Base-by-base conservation (phyloP, 2,888 invertebrate species). In the Cybosia mesomella region DNA sequence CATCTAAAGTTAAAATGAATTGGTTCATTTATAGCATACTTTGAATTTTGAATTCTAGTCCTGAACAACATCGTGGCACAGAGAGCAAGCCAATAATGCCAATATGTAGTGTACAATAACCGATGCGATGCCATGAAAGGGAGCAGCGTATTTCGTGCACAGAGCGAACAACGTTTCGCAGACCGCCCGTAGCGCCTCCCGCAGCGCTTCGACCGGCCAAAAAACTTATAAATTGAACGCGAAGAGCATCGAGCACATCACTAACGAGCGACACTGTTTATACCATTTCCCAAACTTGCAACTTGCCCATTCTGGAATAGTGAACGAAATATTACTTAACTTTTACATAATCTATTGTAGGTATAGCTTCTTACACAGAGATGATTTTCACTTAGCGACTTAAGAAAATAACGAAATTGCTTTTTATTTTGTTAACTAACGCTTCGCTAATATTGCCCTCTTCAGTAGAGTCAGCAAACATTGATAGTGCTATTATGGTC, bases 191-290 rank as follows among this genome's bases (percentile, higher is more conserved):
- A 78, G 89, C 77, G 85, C 73, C 82, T 83, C 88, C 89, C 87
- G 89, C 85, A 76, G 90, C 85, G 88, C 84, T 85, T 83, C 77
- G 67, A 83, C 81, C 83, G 85, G 83, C 85, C 85, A 89, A 91
- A 91, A 92, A 91, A 88, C 82, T 82, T 83, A 87, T 90, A 91
- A 91, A 91, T 91, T 89, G 86, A 81, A 85, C 74, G 76, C 83
- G 72, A 79, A 79, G 81, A 82, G 74, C 80, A 76, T 18, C 55
- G 39, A 73, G 67, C 71, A 70, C 79, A 76, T 73, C 77, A 79
- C 85, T 89, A 89, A 89, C 87, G 86, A 89, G 84, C 74, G 70
- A 70, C 83, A 76, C 88, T 87, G 85, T 86, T 89, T 89, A 73
- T 87, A 87, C 85, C 85, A 87, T 88, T 83, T 75, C 74, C 76